Percentiles rank a stretch among this genome's conserved stretches.
phyloP scores from a whole-genome alignment of 2,888 invertebrate species.

The Julus scandinavius region DNA sequence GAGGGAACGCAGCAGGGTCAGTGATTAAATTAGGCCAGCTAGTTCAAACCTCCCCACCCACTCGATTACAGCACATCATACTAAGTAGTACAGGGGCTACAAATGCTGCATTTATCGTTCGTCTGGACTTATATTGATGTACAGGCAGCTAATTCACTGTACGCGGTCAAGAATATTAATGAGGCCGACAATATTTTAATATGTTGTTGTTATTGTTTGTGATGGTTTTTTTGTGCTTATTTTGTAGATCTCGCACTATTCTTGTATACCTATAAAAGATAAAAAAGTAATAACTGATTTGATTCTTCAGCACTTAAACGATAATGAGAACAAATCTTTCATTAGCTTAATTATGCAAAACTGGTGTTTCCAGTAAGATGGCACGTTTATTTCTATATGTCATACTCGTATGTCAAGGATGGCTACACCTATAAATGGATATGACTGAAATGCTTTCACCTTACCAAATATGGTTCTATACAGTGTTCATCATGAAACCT shows the following conservation, averaged over 20 bases:
- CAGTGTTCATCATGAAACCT: no score
- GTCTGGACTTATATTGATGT: neutral
- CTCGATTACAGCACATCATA: neutral
- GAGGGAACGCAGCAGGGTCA: neutral
- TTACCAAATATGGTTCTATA: no score
- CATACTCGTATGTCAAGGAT: no score
- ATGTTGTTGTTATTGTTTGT: neutral
- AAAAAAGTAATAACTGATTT: neutral
- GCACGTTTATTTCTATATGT: no score
- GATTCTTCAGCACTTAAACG: neutral
- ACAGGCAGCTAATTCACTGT: neutral
- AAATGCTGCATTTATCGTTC: neutral
- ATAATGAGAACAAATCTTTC: neutral
- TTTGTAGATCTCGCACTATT: neutral
- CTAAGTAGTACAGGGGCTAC: neutral
- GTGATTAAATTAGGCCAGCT: neutral
- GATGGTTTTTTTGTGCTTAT: neutral
- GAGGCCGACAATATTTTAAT: neutral
- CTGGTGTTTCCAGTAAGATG: no score
- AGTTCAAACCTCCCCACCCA: neutral
- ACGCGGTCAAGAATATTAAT: neutral
- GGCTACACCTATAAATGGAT: no score
- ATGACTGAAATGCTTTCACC: no score
- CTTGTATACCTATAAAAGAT: neutral
- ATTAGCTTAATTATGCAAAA: neutral